These are phyloP conservation scores for Leptonema lineaticorne DNA, from an alignment of 1,140 invertebrate genomes.

Conservation along the genomic window DNA sequence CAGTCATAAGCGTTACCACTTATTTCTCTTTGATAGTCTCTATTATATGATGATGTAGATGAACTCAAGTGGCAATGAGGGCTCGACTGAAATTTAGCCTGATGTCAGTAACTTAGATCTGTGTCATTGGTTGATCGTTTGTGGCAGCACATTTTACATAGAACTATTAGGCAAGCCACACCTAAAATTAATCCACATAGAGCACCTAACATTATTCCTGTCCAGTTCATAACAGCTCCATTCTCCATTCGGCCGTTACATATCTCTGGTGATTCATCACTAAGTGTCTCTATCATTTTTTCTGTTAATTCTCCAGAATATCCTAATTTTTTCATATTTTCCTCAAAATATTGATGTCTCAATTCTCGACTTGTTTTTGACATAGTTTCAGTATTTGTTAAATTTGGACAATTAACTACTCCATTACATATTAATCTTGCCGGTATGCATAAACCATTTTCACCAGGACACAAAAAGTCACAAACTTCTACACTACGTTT, in stretches of 20 bases:
- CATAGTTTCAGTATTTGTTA: constrained; percentile 50
- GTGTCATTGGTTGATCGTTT: constrained; percentile 54
- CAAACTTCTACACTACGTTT: constrained; percentile 51
- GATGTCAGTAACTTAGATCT: constrained; percentile 56
- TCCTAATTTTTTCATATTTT: constrained; percentile 58
- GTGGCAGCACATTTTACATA: constrained; percentile 54
- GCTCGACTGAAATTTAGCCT: constrained; percentile 51
- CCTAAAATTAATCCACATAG: constrained; percentile 48
- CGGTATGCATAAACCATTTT: constrained; percentile 78
- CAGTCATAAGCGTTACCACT: constrained; percentile 53
- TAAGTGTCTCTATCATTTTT: constrained; percentile 53
- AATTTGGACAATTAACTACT: constrained; percentile 80
- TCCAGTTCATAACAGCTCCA: constrained; percentile 49
- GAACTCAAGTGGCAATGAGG: constrained; percentile 47
- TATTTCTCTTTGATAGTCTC: constrained; percentile 37
- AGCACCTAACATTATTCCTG: constrained; percentile 50
- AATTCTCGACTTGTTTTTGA: constrained; percentile 53
- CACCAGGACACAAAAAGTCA: constrained; percentile 82
- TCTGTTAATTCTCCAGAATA: constrained; percentile 55
- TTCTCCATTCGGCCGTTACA: constrained; percentile 54
- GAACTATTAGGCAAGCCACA: constrained; percentile 49
- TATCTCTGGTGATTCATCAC: constrained; percentile 67
- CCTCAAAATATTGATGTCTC: constrained; percentile 56
- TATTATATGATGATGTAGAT: constrained; percentile 32
- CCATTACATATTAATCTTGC: constrained; percentile 81